Evolutionary conservation across 2,113 vertebrate species (phyloP), one percentile per base, ranked within the genome.

Genomic region (Ceyx cyanopectus): DNA sequence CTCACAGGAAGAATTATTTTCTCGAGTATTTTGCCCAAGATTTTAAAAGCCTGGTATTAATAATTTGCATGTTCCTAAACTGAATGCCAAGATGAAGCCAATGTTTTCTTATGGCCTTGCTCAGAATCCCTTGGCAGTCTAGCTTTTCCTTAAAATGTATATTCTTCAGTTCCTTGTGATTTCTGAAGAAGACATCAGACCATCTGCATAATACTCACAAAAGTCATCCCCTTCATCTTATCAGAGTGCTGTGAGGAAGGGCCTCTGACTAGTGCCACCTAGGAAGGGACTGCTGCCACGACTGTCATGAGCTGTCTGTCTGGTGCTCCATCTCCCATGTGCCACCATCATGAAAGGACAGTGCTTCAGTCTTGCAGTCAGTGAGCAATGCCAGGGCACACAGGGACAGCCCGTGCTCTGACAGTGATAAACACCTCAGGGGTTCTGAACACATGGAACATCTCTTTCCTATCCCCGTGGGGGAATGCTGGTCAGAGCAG

Each of bases 1-100:
- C 40, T 92, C 70, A 77, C 63, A 87, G 30, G 54, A 92, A 79
- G n/a, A 92, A 78, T 88, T 80, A 67, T 75, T 87, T 87, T 76
- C 77, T 81, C 79, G 17, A 56, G 54, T 48, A 68, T 57, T 93
- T 86, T 75, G 32, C 34, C 41, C 32, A 6, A 14, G 74, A 76
- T 73, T 85, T 81, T 82, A 81, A 91, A 91, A 93, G 78, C 22
- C 19, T 58, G 14, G 14, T 57, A n/a, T 57, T 82, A 87, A 78
- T 70, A 81, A 85, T 73, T 60, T 57, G 29, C 8, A 1, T 68
- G 37, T 27, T 79, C 27, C 54, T 62, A 92, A 90, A 56, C 41
- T 17, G 20, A 85, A 76, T 18, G n/a, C 37, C 46, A 80, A 46
- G 29, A 46, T 22, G 30, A 29, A 73, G 34, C 43, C 84, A 34